These are phyloP conservation scores for Trematocara macrostoma DNA, from an alignment of 2,113 vertebrate species.

Conservation along the genomic window DNA sequence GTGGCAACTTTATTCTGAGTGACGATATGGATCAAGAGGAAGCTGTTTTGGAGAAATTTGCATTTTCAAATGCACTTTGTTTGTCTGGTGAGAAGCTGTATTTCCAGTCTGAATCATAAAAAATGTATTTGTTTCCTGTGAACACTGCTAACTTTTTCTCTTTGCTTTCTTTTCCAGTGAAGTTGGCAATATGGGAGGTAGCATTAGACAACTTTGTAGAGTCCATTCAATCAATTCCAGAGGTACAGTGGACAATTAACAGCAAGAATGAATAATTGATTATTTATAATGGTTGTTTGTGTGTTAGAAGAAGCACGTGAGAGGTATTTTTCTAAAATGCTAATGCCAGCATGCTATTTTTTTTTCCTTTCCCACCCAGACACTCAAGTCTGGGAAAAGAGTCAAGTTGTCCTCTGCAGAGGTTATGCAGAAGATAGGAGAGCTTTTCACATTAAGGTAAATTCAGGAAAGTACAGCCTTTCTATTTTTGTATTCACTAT, in stretches of 20 bases:
- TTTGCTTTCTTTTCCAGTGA: constrained; percentile 75
- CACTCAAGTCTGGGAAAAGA: constrained; percentile 85
- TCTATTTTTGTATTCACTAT: background rate
- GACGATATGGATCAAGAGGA: constrained; percentile 77
- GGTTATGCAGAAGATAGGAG: constrained; percentile 97
- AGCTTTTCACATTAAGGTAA: constrained; percentile 91
- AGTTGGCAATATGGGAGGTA: constrained; percentile 96
- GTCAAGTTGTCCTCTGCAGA: constrained; percentile 92
- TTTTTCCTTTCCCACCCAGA: constrained; percentile 55
- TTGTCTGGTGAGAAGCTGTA: constrained; percentile 81
- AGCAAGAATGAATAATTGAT: background rate
- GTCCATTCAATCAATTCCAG: constrained; percentile 96
- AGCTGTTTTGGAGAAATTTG: constrained; percentile 88
- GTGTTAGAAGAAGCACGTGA: background rate
- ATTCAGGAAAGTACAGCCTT: background rate
- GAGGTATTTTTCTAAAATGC: background rate
- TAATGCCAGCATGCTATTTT: background rate
- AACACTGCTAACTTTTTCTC: background rate
- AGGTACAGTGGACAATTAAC: constrained; percentile 72
- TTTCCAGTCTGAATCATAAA: background rate
- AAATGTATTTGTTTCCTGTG: background rate
- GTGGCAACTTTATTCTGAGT: constrained; percentile 85
- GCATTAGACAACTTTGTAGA: constrained; percentile 93
- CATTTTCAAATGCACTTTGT: constrained; percentile 95
- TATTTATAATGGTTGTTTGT: background rate